Conservation (phyloP, 2,888 invertebrate species). For the Cacoxenus indagator region DNA sequence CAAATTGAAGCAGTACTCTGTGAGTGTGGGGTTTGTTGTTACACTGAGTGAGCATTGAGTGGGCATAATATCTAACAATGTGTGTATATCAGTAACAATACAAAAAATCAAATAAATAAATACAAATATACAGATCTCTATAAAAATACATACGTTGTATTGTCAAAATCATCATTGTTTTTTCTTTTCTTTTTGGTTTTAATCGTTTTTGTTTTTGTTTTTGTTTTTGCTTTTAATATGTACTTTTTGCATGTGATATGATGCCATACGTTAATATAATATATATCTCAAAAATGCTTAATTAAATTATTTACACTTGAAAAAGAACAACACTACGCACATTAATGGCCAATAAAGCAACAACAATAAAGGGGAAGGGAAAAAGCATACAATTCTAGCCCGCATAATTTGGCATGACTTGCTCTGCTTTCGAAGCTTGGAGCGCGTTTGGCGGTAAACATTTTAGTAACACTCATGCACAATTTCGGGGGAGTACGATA, state of each 20-base stretch:
- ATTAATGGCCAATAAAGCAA: not conserved
- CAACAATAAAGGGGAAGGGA: too few relatives aligned
- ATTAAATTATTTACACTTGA: not conserved
- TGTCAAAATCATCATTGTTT: conserved; percentile 31
- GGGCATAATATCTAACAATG: not conserved
- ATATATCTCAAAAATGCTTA: not conserved
- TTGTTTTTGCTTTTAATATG: not conserved
- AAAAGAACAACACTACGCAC: not conserved
- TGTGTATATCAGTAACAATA: not conserved
- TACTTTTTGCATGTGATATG: conserved; percentile 23
- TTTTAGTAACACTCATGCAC: too few relatives aligned
- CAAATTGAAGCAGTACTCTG: not conserved
- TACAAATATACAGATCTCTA: conserved; percentile 10
- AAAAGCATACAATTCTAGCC: too few relatives aligned
- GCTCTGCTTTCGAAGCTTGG: too few relatives aligned
- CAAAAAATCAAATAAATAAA: not conserved
- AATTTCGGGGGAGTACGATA: too few relatives aligned
- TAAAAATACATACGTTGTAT: conserved; percentile 27
- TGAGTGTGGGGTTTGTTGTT: not conserved
- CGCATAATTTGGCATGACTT: too few relatives aligned
- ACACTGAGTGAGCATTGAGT: not conserved
- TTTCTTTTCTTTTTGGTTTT: conserved; percentile 6
- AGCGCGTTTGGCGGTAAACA: too few relatives aligned
- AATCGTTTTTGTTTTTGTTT: not conserved
- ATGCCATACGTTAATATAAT: conserved; percentile 7